These are phyloP conservation scores for Sycophila texana DNA, from an alignment of 2,888 invertebrate species.

Conservation along the genomic window DNA sequence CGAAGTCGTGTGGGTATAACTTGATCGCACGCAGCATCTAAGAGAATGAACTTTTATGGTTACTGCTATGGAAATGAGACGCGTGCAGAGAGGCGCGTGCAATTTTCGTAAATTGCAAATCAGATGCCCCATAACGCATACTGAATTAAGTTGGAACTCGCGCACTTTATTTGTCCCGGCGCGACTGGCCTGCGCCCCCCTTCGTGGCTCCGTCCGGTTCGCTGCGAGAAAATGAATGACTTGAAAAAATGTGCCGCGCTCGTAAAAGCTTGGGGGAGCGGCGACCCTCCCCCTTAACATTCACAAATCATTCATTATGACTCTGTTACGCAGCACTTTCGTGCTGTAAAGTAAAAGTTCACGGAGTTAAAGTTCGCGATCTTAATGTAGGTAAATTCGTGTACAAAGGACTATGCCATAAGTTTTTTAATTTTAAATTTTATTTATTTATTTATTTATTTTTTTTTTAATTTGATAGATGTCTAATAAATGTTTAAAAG, in stretches of 20 bases:
- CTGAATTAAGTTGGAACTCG: neutral
- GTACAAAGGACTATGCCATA: no score
- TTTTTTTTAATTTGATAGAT: neutral
- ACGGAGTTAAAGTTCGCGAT: neutral
- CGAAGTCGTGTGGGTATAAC: no score
- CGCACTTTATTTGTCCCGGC: neutral
- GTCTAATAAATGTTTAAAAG: no score
- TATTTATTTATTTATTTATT: neutral
- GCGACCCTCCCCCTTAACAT: neutral
- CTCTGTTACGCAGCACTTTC: constrained; percentile 21
- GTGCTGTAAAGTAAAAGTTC: neutral
- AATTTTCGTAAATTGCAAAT: constrained; percentile 12
- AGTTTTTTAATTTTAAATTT: neutral
- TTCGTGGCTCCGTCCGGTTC: neutral
- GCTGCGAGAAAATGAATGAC: constrained; percentile 14
- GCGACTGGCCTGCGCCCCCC: no score
- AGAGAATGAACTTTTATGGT: no score
- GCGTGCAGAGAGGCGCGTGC: neutral
- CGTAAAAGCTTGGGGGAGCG: neutral
- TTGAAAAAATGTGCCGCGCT: constrained; percentile 23
- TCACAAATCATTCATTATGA: constrained; percentile 12
- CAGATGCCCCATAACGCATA: neutral
- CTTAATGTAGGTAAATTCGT: neutral
- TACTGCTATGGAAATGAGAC: no score
- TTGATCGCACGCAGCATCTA: no score